These are phyloP conservation scores for Phainopepla nitens DNA, from an alignment of 2,113 vertebrate genomes.

Conservation along the genomic window DNA sequence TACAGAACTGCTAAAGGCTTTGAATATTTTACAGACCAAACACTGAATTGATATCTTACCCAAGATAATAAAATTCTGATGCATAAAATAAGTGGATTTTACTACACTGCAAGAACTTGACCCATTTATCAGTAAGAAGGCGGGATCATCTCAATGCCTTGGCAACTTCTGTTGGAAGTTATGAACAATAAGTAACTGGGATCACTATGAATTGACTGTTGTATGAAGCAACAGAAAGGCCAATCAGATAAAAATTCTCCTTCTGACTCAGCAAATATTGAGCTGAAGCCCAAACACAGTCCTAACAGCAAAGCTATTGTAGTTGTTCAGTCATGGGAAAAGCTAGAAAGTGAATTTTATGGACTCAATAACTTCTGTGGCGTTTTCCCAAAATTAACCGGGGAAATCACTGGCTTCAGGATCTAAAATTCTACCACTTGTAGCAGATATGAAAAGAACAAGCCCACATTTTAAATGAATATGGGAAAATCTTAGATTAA, in stretches of 20 bases:
- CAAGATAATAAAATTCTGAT: background rate
- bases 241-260: background rate
- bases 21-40: background rate
- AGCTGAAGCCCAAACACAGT: background rate
- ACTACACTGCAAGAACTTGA: background rate
- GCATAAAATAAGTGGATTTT: background rate
- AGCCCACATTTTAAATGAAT: background rate
- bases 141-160: background rate
- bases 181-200: background rate
- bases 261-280: background rate
- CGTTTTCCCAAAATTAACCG: background rate
- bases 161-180: background rate
- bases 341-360: background rate
- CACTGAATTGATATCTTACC: background rate
- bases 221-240: background rate
- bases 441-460: background rate
- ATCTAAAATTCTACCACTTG: background rate
- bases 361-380: background rate
- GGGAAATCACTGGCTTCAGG: background rate
- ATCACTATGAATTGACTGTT: background rate
- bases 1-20: constrained; percentile 15
- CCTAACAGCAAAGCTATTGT: background rate
- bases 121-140: background rate
- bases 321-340: background rate
- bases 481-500: background rate